These are phyloP conservation scores for Trogon surrucura DNA, from an alignment of 2,113 vertebrate genomes.

Conservation along the genomic window DNA sequence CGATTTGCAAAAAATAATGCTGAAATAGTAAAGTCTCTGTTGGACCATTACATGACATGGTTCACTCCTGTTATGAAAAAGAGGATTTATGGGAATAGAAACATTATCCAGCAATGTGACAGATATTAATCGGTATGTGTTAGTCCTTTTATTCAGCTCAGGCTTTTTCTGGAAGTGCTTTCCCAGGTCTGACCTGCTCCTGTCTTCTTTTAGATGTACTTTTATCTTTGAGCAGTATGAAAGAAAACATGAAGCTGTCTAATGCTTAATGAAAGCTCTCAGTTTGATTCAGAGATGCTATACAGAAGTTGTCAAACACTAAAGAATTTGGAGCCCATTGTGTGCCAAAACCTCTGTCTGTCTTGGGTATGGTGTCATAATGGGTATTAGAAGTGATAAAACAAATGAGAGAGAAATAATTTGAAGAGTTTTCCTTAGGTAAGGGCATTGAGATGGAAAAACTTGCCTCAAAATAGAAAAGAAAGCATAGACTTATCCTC, in stretches of 20 bases:
- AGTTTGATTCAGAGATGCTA: not conserved
- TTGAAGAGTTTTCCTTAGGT: not conserved
- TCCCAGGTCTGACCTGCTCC: not conserved
- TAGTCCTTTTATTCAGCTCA: not conserved
- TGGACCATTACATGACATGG: not conserved
- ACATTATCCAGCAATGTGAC: not conserved
- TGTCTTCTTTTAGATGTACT: not conserved
- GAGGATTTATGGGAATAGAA: constrained; percentile 1
- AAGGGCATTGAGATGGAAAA: not conserved
- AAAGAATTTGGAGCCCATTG: not conserved
- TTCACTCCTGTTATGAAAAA: not conserved
- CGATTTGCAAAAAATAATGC: not conserved
- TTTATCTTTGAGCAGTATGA: not conserved
- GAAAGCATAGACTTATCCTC: not conserved
- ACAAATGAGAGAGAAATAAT: not conserved
- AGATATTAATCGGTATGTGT: not conserved
- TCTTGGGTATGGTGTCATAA: not conserved
- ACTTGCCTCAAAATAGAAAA: not conserved
- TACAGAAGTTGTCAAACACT: not conserved
- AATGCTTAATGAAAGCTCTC: not conserved
- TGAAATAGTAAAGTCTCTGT: not conserved
- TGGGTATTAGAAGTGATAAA: not conserved
- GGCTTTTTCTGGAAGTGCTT: not conserved
- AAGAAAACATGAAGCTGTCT: not conserved
- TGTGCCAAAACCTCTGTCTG: not conserved